Percentiles rank a stretch among this genome's conserved stretches.
phyloP scores from a whole-genome alignment of 2,113 vertebrate genomes.

The Muntiacus reevesi region DNA sequence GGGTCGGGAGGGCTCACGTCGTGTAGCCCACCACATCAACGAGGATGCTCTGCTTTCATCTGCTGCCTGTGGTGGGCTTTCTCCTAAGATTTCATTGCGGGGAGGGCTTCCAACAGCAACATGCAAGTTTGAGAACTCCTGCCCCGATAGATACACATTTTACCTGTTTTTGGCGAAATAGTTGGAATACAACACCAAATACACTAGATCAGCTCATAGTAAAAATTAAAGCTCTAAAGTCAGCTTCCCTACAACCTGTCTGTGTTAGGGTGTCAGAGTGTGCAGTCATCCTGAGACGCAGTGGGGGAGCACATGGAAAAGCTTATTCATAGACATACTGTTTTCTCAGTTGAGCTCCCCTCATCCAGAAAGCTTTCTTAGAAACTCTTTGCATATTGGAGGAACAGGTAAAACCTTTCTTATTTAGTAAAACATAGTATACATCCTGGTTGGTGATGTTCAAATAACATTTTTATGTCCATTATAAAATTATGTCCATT shows the following conservation, averaged over 20 bases:
- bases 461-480: neutral
- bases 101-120: neutral
- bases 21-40: neutral
- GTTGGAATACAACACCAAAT: neutral
- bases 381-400: neutral
- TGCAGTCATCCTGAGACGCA: neutral
- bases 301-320: neutral
- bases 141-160: neutral
- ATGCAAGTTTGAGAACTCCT: neutral
- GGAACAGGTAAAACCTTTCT: neutral
- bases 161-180: neutral
- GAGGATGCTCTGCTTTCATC: neutral
- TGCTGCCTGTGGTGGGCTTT: accelerated
- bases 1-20: neutral
- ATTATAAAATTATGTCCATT: neutral
- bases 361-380: neutral
- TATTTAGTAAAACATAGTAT: neutral
- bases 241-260: neutral
- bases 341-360: neutral
- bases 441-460: neutral
- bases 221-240: neutral
- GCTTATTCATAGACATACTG: neutral
- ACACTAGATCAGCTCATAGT: neutral
- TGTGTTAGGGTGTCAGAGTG: neutral
- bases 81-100: neutral